Conservation (phyloP, 2,797 vertebrate genomes). For the Trachurus trachurus region DNA sequence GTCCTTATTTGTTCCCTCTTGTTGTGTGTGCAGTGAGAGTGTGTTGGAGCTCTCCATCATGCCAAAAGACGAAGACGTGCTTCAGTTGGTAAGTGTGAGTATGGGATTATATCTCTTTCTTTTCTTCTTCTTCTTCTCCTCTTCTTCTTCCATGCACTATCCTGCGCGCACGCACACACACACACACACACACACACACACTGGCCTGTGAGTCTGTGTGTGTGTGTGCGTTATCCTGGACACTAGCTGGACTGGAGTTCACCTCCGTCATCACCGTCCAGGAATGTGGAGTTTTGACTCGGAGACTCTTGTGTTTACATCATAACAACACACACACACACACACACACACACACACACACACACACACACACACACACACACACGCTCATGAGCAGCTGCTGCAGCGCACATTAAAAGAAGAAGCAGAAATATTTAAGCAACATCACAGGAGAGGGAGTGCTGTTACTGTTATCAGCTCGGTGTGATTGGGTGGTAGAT, state of each 20-base stretch:
- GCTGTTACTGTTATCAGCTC: too few relatives aligned
- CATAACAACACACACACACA: conserved; percentile 36
- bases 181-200: too few relatives aligned
- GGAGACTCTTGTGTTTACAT: conserved; percentile 68
- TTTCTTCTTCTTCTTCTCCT: too few relatives aligned
- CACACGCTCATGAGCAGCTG: neutral
- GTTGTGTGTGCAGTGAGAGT: conserved; percentile 86
- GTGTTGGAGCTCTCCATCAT: conserved; percentile 97
- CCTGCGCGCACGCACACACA: too few relatives aligned
- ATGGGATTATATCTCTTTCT: conserved; percentile 29
- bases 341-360: too few relatives aligned
- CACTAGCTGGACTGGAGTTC: conserved; percentile 27
- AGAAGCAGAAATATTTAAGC: conserved; percentile 1
- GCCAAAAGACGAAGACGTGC: conserved; percentile 98
- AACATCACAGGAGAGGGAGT: too few relatives aligned
- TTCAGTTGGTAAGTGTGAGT: conserved; percentile 94
- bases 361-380: too few relatives aligned
- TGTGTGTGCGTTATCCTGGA: neutral
- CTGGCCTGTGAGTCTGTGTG: too few relatives aligned
- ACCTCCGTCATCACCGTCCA: conserved; percentile 22
- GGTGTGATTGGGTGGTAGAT: too few relatives aligned
- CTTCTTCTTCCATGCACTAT: conserved; percentile 42
- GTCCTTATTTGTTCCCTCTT: conserved; percentile 1
- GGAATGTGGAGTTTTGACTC: conserved; percentile 75
- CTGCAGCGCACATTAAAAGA: neutral